A percentile compares a stretch with the other conserved stretches of the same genome.
Evolutionary conservation across 2,113 vertebrate species (phyloP).

Genomic region (Galeopterus variegatus): DNA sequence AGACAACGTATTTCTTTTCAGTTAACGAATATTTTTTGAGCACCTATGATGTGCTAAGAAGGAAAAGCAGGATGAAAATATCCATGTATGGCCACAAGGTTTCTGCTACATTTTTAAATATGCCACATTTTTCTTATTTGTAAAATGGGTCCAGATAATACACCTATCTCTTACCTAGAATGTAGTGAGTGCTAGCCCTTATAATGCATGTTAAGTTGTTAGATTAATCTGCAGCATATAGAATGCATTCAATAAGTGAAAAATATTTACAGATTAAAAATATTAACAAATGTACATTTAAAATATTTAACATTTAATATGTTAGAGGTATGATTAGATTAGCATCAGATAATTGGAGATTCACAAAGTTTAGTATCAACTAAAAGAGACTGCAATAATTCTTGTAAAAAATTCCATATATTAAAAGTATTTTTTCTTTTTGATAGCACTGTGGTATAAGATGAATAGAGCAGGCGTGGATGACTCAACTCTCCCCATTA

Average conservation of each 20-base stretch:
- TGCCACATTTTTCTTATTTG: not conserved
- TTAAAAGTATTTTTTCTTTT: conserved; percentile 54
- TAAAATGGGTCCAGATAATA: not conserved
- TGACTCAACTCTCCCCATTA: conserved; percentile 52
- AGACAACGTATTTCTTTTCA: not conserved
- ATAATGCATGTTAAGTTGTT: not conserved
- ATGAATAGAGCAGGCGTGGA: not conserved
- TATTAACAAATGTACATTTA: not conserved
- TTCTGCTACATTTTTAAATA: not conserved
- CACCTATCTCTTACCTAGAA: not conserved
- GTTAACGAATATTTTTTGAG: not conserved
- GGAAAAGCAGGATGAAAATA: not conserved
- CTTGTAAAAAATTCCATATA: not conserved
- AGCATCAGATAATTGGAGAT: not conserved
- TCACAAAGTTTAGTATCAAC: not conserved
- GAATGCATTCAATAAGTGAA: not conserved
- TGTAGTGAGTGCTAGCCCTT: not conserved
- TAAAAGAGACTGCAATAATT: not conserved
- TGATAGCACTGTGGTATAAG: not conserved
- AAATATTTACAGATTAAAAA: not conserved
- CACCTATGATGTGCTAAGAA: not conserved
- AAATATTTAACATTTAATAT: conserved; percentile 33
- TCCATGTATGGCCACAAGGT: not conserved
- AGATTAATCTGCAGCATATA: not conserved
- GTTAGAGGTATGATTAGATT: not conserved